Percentiles rank a stretch among this genome's conserved stretches.
Evolutionary conservation across 2,888 invertebrate genomes (phyloP).

Genomic region (Aphodius sticticus): DNA sequence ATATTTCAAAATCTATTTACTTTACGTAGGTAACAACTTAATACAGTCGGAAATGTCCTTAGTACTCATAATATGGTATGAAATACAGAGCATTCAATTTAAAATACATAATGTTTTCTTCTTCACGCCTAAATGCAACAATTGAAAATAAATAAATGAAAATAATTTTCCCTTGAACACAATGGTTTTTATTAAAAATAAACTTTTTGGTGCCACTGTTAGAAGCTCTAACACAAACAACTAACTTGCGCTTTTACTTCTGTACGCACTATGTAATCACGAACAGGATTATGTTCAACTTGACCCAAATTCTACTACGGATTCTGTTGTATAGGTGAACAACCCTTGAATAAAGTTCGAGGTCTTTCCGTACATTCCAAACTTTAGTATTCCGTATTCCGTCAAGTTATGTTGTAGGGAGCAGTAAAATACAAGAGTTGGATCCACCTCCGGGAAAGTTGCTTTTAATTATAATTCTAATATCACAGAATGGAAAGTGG

Average conservation of each 20-base stretch:
- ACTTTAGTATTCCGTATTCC: neutral
- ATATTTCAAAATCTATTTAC: too few species aligned
- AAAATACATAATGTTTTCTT: too few species aligned
- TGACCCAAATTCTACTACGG: neutral
- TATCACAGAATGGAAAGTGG: neutral
- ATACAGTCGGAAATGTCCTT: too few species aligned
- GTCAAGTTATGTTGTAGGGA: neutral
- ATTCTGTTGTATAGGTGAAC: neutral
- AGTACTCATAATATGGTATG: too few species aligned
- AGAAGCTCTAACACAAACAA: neutral
- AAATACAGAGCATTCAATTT: too few species aligned
- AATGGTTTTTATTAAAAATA: neutral
- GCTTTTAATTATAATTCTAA: neutral
- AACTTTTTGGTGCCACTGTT: neutral
- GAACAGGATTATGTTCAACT: neutral
- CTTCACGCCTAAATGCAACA: too few species aligned
- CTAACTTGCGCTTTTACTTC: slow-evolving; percentile 4
- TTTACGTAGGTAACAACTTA: too few species aligned
- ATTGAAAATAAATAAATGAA: too few species aligned
- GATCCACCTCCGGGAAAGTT: neutral
- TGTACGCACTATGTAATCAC: neutral
- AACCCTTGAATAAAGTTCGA: neutral
- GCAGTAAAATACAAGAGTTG: neutral
- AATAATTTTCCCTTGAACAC: too few species aligned
- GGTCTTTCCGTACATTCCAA: neutral